These are phyloP conservation scores for Ammodytes dubius DNA, from an alignment of 2,113 vertebrate species.

Conservation along the genomic window DNA sequence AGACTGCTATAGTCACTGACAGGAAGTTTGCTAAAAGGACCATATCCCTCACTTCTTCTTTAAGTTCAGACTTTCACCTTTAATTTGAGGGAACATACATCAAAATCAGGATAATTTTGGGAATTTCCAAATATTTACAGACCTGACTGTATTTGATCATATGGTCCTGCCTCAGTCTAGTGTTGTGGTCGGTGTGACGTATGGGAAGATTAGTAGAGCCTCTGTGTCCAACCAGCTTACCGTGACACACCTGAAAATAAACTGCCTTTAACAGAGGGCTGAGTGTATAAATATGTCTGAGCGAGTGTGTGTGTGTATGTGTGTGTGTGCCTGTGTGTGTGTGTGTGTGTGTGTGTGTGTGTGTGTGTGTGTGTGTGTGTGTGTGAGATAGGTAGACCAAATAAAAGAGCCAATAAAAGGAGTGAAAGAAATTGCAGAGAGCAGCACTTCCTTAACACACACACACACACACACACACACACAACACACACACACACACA, in stretches of 20 bases:
- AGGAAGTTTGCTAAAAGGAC: too few species aligned
- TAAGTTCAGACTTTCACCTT: too few species aligned
- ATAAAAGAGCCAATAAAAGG: slow-evolving; percentile 14
- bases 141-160: too few species aligned
- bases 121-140: too few species aligned
- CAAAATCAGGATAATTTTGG: too few species aligned
- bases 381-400: neutral
- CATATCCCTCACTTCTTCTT: too few species aligned
- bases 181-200: too few species aligned
- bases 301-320: neutral
- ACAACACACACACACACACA: too few species aligned
- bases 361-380: neutral
- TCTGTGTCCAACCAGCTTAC: slow-evolving; percentile 2
- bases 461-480: neutral
- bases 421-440: slow-evolving; percentile 3
- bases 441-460: slow-evolving; percentile 13
- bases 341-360: neutral
- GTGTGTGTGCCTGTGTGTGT: neutral
- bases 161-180: too few species aligned
- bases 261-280: neutral
- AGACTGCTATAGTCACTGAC: too few species aligned
- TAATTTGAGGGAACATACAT: too few species aligned
- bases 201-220: neutral
- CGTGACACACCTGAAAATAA: slow-evolving; percentile 23
- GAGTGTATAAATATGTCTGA: neutral